Percentiles rank a stretch among this genome's conserved stretches.
Conservation (phyloP, 2,113 vertebrate genomes). For the Plestiodon gilberti region DNA sequence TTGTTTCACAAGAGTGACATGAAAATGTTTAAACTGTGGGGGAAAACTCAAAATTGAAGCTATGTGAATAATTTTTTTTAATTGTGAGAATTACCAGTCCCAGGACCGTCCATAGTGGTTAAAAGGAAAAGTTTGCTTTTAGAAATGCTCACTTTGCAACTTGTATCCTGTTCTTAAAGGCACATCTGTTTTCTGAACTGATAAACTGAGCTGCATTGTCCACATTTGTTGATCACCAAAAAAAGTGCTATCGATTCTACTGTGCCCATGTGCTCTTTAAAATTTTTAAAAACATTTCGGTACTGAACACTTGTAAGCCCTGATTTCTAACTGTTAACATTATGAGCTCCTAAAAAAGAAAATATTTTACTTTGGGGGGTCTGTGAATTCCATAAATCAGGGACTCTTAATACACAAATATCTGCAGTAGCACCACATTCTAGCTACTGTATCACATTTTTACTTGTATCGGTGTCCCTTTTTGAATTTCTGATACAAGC, state of each 20-base stretch:
- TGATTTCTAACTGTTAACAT: too few relatives aligned
- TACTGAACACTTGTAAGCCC: too few relatives aligned
- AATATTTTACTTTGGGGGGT: not conserved
- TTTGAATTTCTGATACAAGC: not conserved
- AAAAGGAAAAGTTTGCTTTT: not conserved
- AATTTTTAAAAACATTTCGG: not conserved
- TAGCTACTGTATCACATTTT: not conserved
- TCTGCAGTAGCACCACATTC: not conserved
- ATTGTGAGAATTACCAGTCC: not conserved
- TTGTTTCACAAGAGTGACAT: not conserved
- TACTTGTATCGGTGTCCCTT: not conserved
- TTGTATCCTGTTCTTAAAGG: not conserved
- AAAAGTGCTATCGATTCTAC: not conserved
- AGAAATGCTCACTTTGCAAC: not conserved
- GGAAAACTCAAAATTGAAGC: not conserved
- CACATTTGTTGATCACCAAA: not conserved
- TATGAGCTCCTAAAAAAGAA: not conserved
- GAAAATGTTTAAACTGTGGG: not conserved
- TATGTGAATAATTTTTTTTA: not conserved
- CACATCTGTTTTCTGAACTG: not conserved
- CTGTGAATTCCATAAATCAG: not conserved
- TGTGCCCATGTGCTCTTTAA: not conserved
- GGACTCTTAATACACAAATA: not conserved
- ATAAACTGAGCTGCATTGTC: not conserved
- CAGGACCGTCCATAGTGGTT: not conserved